Evolutionary conservation across 2,113 vertebrate genomes (phyloP).

Genomic region (Hiodon tergisus): DNA sequence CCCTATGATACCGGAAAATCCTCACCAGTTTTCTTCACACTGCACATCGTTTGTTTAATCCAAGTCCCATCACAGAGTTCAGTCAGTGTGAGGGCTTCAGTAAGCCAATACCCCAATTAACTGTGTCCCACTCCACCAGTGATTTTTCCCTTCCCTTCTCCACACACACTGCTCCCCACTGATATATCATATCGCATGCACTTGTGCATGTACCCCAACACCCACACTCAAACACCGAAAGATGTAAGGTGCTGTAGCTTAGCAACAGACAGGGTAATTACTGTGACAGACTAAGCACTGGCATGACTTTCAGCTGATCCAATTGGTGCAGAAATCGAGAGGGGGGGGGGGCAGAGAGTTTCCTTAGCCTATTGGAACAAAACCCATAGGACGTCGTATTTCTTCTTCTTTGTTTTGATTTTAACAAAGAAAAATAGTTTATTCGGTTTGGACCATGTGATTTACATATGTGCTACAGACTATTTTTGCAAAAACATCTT

Average conservation of each 20-base stretch:
- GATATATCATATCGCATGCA: background rate
- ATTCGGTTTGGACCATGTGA: no score
- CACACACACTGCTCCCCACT: background rate
- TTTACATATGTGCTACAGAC: no score
- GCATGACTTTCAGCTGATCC: slow-evolving; percentile 63
- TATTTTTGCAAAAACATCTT: no score
- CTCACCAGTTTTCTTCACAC: no score
- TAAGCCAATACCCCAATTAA: no score
- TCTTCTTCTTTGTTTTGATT: slow-evolving; percentile 12
- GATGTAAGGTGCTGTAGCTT: slow-evolving; percentile 69
- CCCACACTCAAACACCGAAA: slow-evolving; percentile 43
- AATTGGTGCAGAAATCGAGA: slow-evolving; percentile 47
- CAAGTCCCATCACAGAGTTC: background rate
- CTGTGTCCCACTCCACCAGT: no score
- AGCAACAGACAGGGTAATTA: slow-evolving; percentile 75
- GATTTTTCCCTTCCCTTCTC: background rate
- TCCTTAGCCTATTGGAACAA: slow-evolving; percentile 49
- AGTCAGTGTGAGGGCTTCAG: no score
- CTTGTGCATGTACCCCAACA: slow-evolving; percentile 45
- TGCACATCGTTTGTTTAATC: background rate
- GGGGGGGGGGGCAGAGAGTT: slow-evolving; percentile 52
- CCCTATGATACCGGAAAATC: background rate
- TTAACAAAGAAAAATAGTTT: slow-evolving; percentile 4
- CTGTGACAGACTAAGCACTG: slow-evolving; percentile 63
- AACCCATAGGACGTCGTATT: slow-evolving; percentile 31